Percentiles rank a stretch among this genome's conserved stretches.
Evolutionary conservation across 2,888 invertebrate genomes (phyloP).

Genomic region (Metellina segmentata): DNA sequence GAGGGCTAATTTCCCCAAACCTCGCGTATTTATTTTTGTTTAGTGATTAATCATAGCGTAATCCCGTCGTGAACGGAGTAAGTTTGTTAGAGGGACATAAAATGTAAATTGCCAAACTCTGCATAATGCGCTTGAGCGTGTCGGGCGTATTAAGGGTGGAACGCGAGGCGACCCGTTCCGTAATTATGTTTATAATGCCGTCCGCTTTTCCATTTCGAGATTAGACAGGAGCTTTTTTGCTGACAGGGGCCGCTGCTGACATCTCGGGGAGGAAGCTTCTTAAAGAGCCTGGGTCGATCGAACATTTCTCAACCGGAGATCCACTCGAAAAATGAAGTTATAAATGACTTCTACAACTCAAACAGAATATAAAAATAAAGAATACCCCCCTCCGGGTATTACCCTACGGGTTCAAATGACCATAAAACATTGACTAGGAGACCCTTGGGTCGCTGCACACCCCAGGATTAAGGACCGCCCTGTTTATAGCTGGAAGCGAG

Average conservation of each 20-base stretch:
- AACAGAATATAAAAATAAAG: conserved; percentile 58
- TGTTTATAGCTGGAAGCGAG: conserved; percentile 72
- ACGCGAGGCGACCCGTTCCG: conserved; percentile 28
- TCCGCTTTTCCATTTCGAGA: conserved; percentile 65
- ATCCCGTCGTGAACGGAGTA: conserved; percentile 23
- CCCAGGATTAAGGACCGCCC: conserved; percentile 68
- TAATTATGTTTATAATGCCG: conserved; percentile 68
- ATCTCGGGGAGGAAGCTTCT: conserved; percentile 31
- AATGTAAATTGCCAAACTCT: conserved; percentile 63
- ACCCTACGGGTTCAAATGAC: conserved; percentile 75
- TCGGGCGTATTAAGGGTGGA: conserved; percentile 32
- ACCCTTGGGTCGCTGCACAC: conserved; percentile 65
- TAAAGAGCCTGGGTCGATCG: conserved; percentile 17
- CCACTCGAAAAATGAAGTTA: conserved; percentile 75
- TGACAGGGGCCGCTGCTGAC: conserved; percentile 37
- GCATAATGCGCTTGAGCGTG: conserved; percentile 21
- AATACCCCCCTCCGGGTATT: conserved; percentile 32
- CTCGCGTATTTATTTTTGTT: not conserved
- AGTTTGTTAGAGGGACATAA: conserved; percentile 39
- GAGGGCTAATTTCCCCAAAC: conserved; percentile 8
- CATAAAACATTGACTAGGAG: conserved; percentile 75
- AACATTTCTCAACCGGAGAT: conserved; percentile 57
- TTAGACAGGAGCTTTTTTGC: conserved; percentile 45
- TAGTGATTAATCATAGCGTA: conserved; percentile 43
- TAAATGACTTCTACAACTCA: conserved; percentile 69